These are phyloP conservation scores for Ceriagrion tenellum DNA, from an alignment of 2,888 invertebrate species.

Conservation along the genomic window DNA sequence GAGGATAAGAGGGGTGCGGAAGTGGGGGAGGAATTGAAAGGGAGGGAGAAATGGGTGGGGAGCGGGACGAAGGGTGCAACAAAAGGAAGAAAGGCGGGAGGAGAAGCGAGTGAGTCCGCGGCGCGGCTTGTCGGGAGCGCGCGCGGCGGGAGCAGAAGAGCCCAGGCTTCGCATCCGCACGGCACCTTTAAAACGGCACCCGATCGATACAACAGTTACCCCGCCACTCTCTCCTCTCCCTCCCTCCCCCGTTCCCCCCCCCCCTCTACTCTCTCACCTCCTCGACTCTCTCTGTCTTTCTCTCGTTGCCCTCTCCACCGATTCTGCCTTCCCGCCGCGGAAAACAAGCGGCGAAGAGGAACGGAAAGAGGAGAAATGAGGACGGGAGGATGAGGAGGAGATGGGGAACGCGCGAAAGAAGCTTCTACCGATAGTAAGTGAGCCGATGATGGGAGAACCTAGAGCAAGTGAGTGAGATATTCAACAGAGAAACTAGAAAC, in stretches of 20 bases:
- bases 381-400: not conserved
- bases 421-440: no score
- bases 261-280: not conserved
- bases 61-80: not conserved
- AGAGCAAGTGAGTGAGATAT: no score
- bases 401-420: no score
- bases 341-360: conserved; percentile 41
- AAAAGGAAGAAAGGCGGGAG: not conserved
- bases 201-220: conserved; percentile 34
- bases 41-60: not conserved
- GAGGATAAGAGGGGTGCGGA: no score
- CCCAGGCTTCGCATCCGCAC: conserved; percentile 34
- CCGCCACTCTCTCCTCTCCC: not conserved
- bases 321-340: not conserved
- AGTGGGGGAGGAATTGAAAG: not conserved
- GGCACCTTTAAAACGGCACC: conserved; percentile 54
- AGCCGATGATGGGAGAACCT: no score
- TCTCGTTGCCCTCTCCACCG: not conserved
- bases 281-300: not conserved
- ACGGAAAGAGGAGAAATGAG: no score
- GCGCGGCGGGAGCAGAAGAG: not conserved
- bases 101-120: not conserved
- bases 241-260: not conserved
- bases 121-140: not conserved
- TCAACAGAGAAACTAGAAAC: no score